Evolutionary conservation across 2,888 invertebrate genomes (phyloP), one percentile per base, ranked within the genome.

Genomic region (Apamea anceps): DNA sequence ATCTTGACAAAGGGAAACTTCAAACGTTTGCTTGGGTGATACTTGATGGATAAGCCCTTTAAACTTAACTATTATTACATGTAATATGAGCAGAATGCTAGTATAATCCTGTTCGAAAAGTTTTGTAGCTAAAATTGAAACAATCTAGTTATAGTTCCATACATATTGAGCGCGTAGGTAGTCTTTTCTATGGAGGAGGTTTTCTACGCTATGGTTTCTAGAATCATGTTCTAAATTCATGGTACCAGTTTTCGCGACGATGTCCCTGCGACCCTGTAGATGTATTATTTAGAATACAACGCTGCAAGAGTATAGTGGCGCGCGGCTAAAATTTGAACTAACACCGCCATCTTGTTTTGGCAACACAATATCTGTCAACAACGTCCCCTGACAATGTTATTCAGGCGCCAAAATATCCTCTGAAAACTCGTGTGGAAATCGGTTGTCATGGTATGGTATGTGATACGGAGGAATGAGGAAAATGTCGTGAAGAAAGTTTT

Each of bases 1-100:
- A 72, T 63, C 80, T 72, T 85, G 72, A 85, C 75, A 67, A 72
- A 67, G 67, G 63, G 62, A 63, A 85, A 75, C 81, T 67, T 83
- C 81, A 85, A 83, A 85, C 72, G 72, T 21, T 75, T 28, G 48
- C n/a, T 63, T 63, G n/a, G 81, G 48, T 72, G 54, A 80, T 80
- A 60, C 57, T 75, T 72, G 65, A 83, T 75, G 57, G 18, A 81
- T 81, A 67, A 79, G 25, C 25, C 37, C 45, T 57, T n/a, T 48
- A 66, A 72, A 62, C 79, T 78, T 13, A 15, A 15, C 60, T 78
- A 71, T 42, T 77, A 77, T 32, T 45, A 71, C 48, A 45, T 37
- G 18, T 42, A 28, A 10, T 70, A 65, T 32, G 25, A 25, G 4
- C 45, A 54, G 62, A 48, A 75, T 68, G 37, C 63, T 63, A 10